Evolutionary conservation across 2,888 invertebrate genomes (phyloP).

Genomic region (Ophion ventricosus): DNA sequence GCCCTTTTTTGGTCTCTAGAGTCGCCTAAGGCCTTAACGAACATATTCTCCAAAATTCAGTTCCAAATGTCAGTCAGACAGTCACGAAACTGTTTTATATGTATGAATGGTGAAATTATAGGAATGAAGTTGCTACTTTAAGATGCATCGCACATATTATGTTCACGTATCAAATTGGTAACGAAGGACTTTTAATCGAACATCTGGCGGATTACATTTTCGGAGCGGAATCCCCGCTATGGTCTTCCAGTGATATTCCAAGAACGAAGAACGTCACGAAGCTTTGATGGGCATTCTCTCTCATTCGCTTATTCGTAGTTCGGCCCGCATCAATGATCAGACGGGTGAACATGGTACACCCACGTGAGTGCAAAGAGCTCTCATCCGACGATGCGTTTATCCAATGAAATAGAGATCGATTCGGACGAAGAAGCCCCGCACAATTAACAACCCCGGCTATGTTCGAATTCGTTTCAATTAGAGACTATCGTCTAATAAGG

Average conservation of each 20-base stretch:
- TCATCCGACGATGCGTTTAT: slow-evolving; percentile 60
- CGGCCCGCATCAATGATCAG: not conserved
- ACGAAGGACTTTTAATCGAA: too few relatives aligned
- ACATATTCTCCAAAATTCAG: too few relatives aligned
- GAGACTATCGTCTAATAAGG: slow-evolving; percentile 68
- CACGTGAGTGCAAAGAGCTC: slow-evolving; percentile 49
- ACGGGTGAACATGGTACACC: slow-evolving; percentile 32
- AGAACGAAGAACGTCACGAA: not conserved
- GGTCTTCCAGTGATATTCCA: not conserved
- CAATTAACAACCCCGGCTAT: slow-evolving; percentile 64
- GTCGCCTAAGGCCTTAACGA: too few relatives aligned
- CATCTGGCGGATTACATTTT: not conserved
- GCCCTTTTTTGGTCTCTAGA: too few relatives aligned
- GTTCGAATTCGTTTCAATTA: slow-evolving; percentile 68
- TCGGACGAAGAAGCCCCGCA: slow-evolving; percentile 61
- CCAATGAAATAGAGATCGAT: slow-evolving; percentile 69
- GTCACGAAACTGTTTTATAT: too few relatives aligned
- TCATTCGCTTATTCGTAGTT: not conserved
- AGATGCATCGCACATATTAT: too few relatives aligned
- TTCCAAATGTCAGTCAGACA: too few relatives aligned
- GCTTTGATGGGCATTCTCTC: not conserved
- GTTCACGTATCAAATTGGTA: too few relatives aligned
- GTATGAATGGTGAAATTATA: too few relatives aligned
- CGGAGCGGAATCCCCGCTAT: not conserved
- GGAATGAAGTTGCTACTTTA: too few relatives aligned